Conservation (phyloP, 2,797 vertebrate species). For the Danio jaintianensis region DNA sequence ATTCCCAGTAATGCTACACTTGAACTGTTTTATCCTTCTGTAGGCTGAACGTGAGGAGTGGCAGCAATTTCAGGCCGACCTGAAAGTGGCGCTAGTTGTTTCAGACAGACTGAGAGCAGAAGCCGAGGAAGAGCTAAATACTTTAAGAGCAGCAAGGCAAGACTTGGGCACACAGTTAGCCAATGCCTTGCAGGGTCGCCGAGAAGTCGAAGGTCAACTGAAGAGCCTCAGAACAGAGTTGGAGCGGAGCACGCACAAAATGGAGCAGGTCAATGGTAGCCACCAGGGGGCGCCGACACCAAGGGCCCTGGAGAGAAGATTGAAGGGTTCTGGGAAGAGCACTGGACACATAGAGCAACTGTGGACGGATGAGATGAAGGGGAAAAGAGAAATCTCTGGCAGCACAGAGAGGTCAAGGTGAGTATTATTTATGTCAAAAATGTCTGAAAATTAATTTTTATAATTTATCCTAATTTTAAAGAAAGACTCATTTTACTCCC, state of each 20-base stretch:
- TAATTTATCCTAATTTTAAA: too few species aligned
- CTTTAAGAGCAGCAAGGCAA: constrained; percentile 63
- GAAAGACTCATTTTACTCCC: too few species aligned
- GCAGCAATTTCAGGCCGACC: constrained; percentile 84
- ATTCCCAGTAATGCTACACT: background rate
- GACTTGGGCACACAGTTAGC: constrained; percentile 73
- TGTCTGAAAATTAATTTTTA: background rate
- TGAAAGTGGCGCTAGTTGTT: constrained; percentile 83
- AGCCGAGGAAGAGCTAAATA: constrained; percentile 76
- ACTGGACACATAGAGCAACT: constrained; percentile 68
- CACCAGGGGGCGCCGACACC: constrained; percentile 38
- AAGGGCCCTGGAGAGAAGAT: constrained; percentile 63
- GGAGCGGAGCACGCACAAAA: constrained; percentile 71
- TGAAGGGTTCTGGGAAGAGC: constrained; percentile 73
- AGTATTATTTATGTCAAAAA: background rate
- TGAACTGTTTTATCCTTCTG: constrained; percentile 14
- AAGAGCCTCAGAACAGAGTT: constrained; percentile 71
- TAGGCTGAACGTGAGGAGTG: constrained; percentile 80
- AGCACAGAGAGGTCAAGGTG: constrained; percentile 78
- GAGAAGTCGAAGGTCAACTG: constrained; percentile 73
- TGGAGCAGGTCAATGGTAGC: constrained; percentile 48
- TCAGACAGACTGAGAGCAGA: constrained; percentile 80
- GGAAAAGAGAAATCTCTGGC: constrained; percentile 55
- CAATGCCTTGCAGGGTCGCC: constrained; percentile 69
- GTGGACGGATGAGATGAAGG: constrained; percentile 37